Conservation (phyloP, 2,888 invertebrate genomes). For the Podabrus alpinus region DNA sequence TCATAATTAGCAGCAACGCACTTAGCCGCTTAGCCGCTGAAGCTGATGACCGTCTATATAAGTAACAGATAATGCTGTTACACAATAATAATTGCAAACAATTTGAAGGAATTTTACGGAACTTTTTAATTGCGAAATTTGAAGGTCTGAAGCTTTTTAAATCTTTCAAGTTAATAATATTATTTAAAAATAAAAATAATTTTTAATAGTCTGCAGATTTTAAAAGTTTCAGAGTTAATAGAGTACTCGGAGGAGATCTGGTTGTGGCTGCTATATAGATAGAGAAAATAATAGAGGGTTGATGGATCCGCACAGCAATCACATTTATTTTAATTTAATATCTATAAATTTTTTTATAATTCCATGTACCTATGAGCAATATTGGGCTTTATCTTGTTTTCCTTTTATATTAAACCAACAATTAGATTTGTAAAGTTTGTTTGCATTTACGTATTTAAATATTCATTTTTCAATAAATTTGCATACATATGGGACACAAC, state of each 20-base stretch:
- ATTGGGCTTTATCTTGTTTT: slow-evolving; percentile 50
- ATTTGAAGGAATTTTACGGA: too few relatives aligned
- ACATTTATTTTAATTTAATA: background rate
- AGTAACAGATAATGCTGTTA: too few relatives aligned
- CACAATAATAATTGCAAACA: too few relatives aligned
- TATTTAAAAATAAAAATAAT: background rate
- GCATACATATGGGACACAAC: slow-evolving; percentile 57
- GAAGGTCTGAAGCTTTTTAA: too few relatives aligned
- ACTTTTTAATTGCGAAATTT: background rate
- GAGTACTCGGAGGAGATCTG: background rate
- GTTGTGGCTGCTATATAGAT: background rate
- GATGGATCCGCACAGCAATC: background rate
- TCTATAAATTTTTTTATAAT: background rate
- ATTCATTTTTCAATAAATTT: slow-evolving; percentile 56
- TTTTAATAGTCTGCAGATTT: background rate
- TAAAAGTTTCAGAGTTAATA: background rate
- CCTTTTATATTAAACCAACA: slow-evolving; percentile 51
- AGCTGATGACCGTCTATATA: too few relatives aligned
- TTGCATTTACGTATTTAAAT: slow-evolving; percentile 56
- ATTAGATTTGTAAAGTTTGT: slow-evolving; percentile 55
- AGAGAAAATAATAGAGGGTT: background rate
- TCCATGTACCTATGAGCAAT: slow-evolving; percentile 13
- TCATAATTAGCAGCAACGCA: too few relatives aligned
- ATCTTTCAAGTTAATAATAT: background rate
- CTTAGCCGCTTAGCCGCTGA: too few relatives aligned